A percentile compares a stretch with the other conserved stretches of the same genome.
Evolutionary conservation across 2,797 vertebrate genomes (phyloP).

Genomic region (Graptemys geographica): DNA sequence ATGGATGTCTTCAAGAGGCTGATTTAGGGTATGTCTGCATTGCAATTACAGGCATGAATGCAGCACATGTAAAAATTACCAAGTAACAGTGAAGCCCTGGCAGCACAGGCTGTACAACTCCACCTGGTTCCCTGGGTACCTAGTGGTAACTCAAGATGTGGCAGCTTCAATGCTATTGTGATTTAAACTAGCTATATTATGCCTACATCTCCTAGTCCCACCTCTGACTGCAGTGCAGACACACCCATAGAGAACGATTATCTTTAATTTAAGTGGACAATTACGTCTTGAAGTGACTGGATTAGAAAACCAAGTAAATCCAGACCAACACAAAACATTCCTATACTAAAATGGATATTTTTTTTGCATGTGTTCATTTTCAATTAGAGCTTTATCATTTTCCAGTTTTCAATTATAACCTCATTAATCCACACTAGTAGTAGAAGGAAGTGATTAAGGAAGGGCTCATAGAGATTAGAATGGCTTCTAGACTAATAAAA

Average conservation of each 20-base stretch:
- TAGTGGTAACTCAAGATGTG: neutral
- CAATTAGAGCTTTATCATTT: neutral
- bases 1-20: neutral
- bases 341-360: neutral
- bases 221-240: too few relatives aligned
- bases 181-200: neutral
- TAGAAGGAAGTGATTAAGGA: neutral
- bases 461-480: neutral
- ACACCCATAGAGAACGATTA: too few relatives aligned
- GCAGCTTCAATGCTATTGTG: neutral
- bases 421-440: neutral
- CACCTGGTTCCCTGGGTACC: neutral
- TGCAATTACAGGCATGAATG: neutral
- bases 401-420: neutral
- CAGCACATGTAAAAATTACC: neutral
- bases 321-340: neutral
- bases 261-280: too few relatives aligned
- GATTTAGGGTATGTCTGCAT: neutral
- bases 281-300: too few relatives aligned
- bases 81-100: neutral
- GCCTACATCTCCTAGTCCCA: too few relatives aligned
- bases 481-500: neutral
- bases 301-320: neutral
- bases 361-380: neutral
- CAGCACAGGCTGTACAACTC: neutral